Percentiles rank a stretch among this genome's conserved stretches.
phyloP scores from a whole-genome alignment of 2,888 invertebrate genomes.

The Erebia aethiops region DNA sequence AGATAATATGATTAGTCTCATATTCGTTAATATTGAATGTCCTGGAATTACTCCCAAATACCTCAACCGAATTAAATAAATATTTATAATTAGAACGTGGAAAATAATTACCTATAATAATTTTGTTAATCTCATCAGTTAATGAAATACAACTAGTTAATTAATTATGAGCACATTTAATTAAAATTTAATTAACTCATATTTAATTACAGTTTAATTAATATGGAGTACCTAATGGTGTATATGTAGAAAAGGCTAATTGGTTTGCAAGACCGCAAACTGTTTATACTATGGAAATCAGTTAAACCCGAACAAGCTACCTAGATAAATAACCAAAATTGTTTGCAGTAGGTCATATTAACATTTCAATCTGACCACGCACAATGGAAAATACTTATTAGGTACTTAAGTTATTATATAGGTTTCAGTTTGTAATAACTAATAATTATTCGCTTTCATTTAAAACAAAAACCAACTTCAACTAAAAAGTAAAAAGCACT shows the following conservation, averaged over 20 bases:
- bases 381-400: slow-evolving; percentile 18
- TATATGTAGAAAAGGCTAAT: slow-evolving; percentile 33
- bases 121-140: neutral
- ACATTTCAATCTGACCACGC: slow-evolving; percentile 27
- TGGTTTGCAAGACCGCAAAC: slow-evolving; percentile 36
- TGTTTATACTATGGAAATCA: slow-evolving; percentile 42
- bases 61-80: too few species aligned
- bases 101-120: neutral
- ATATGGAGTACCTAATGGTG: slow-evolving; percentile 21
- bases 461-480: too few species aligned
- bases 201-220: slow-evolving; percentile 14
- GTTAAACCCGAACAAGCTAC: slow-evolving; percentile 31
- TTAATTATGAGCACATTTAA: neutral
- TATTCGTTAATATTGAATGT: too few species aligned
- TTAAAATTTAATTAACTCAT: neutral
- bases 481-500: too few species aligned
- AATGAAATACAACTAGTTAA: neutral
- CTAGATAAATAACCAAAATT: slow-evolving; percentile 37
- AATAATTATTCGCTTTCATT: too few species aligned
- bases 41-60: too few species aligned
- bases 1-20: too few species aligned
- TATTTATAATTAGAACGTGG: too few species aligned
- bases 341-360: slow-evolving; percentile 31
- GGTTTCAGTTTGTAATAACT: too few species aligned
- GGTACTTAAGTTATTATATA: neutral